Base-by-base conservation (phyloP, 2,888 invertebrate species). In the Gasteruption jaculator region DNA sequence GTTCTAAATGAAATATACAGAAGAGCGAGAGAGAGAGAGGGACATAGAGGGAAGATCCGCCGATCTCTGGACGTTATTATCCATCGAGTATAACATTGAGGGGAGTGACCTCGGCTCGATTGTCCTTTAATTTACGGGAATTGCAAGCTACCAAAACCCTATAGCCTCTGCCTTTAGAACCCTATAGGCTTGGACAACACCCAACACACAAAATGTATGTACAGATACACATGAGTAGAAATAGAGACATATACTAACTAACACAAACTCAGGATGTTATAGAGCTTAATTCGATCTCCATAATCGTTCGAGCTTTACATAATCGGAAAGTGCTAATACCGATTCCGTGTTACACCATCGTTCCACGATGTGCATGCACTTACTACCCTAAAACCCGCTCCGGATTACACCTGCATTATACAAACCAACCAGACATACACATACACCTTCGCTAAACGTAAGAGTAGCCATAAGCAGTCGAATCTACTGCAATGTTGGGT, bases 81-180 rank as follows among this genome's bases (percentile, higher is more conserved):
- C 22, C 18, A 38, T 31, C n/a, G n/a, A n/a, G n/a, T n/a, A n/a
- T n/a, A n/a, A n/a, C n/a, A n/a, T n/a, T n/a, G n/a, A n/a, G 45
- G 56, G 54, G 53, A 57, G 53, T 59, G 59, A 61, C 60, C 60
- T 58, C 55, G 54, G 53, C 58, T 60, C 64, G 61, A 63, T 64
- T 63, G 64, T 64, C 61, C 64, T 64, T 61, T 61, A 64, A 63
- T 63, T 64, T 64, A 64, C 60, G 63, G 57, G 60, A 61, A 62
- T 61, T 56, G 56, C 62, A 48, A 54, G 19, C 29, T 20, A 31
- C 36, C 41, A 31, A 24, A 25, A 19, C 34, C 22, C 30, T 27
- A 16, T 29, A 30, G 18, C 34, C 22, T 25, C 16, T 22, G 7
- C 27, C 19, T 2, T 11, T 10, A 12, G 3, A 14, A 30, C 10